Evolutionary conservation across 2,888 invertebrate genomes (phyloP), one percentile per base, ranked within the genome.

Genomic region (Nomada ruficornis): DNA sequence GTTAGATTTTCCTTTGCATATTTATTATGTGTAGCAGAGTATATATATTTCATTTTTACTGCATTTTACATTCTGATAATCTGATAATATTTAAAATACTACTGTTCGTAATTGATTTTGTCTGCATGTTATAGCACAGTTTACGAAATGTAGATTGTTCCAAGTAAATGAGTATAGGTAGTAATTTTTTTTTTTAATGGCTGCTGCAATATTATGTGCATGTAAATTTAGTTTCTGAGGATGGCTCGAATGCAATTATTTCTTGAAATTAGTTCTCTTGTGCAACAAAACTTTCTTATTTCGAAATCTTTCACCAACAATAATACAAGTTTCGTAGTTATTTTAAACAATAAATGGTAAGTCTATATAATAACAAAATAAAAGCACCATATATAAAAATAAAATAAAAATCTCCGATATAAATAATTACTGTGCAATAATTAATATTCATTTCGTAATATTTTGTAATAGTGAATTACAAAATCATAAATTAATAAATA

Each of bases 91-190:
- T 74, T 57, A n/a, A 64, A 59, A 44, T 74, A 86, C 64, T 67
- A 74, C 57, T 74, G 65, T 72, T 63, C 72, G 63, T 71, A 59
- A 64, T 86, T 84, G 76, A 86, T 86, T 86, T 80, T 88, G 77
- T 90, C 86, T 91, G 92, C 92, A 91, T 92, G 92, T 88, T 87
- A 87, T 88, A 84, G 83, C 83, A 86, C 88, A 87, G 80, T 84
- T 82, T 74, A 87, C 86, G 86, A 86, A 85, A 75, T 68, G 87
- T 87, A 88, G 85, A 86, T 78, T 79, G 74, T 86, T 77, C 67
- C 80, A 82, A 86, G 76, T 84, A 82, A 89, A 77, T 80, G 82
- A 82, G 59, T 70, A 83, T 65, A 86, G 54, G 88, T 91, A 89
- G 89, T 84, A 68, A 63, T 59, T 73, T 79, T 81, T n/a, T 73